These are phyloP conservation scores for Entomobrya multifasciata DNA, from an alignment of 2,888 invertebrate species.

Conservation along the genomic window DNA sequence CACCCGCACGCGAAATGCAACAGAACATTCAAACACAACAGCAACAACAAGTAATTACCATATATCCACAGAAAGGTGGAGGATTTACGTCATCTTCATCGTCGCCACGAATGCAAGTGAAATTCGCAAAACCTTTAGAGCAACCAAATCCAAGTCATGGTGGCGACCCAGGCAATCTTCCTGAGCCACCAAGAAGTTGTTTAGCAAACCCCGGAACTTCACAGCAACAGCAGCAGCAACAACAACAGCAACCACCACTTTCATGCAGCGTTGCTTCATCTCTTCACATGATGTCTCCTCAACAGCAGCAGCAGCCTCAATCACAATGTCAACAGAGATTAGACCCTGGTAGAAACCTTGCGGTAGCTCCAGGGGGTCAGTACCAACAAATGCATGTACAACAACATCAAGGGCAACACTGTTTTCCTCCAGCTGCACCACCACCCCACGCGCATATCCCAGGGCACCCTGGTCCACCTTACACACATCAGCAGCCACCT, in stretches of 20 bases:
- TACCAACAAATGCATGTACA: conserved; percentile 33
- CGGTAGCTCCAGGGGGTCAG: conserved; percentile 19
- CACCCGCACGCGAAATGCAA: conserved; percentile 58
- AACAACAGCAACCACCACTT: not conserved
- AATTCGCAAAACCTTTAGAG: conserved; percentile 67
- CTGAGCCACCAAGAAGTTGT: conserved; percentile 60
- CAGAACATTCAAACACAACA: conserved; percentile 64
- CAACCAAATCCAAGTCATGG: conserved; percentile 41
- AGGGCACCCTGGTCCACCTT: conserved; percentile 59
- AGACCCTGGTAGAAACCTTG: conserved; percentile 45
- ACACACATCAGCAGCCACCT: conserved; percentile 57
- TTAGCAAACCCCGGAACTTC: conserved; percentile 44
- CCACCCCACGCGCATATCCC: conserved; percentile 63
- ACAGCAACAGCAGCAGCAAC: not conserved
- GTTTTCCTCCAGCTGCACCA: conserved; percentile 52
- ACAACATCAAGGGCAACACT: conserved; percentile 37
- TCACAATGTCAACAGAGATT: conserved; percentile 56
- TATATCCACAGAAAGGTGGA: conserved; percentile 66
- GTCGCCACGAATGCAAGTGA: conserved; percentile 67
- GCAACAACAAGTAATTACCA: conserved; percentile 68
- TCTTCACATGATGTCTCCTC: conserved; percentile 60
- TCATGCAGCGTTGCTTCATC: conserved; percentile 34
- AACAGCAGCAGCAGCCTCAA: conserved; percentile 20
- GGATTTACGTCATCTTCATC: conserved; percentile 65
- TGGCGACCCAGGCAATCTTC: conserved; percentile 29